These are phyloP conservation scores for Antheraea yamamai DNA, from an alignment of 2,888 invertebrate species.

Conservation along the genomic window DNA sequence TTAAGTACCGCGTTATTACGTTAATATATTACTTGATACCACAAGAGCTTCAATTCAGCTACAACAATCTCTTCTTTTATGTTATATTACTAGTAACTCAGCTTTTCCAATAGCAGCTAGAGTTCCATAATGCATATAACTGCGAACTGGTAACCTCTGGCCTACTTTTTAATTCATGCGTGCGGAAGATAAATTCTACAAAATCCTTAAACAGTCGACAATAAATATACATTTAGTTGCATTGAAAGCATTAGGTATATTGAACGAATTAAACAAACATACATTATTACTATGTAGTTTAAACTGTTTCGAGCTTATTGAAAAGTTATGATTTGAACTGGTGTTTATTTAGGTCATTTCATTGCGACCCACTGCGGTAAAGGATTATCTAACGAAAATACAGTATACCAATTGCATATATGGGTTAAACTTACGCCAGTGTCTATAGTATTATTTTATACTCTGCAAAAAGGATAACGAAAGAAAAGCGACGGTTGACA, in stretches of 20 bases:
- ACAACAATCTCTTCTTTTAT: not conserved
- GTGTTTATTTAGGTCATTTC: conserved; percentile 57
- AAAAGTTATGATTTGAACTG: conserved; percentile 32
- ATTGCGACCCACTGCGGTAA: conserved; percentile 28
- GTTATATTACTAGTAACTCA: not conserved
- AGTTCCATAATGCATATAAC: not conserved
- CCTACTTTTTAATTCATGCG: not conserved
- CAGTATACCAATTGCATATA: not conserved
- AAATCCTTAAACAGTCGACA: not conserved
- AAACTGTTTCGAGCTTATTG: conserved; percentile 12
- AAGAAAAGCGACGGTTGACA: not conserved
- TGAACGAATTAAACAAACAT: not conserved
- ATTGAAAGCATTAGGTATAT: not conserved
- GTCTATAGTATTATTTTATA: not conserved
- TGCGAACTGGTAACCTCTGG: not conserved
- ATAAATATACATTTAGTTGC: not conserved
- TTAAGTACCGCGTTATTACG: too few relatives aligned
- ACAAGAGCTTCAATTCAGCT: too few relatives aligned
- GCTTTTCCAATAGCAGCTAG: not conserved
- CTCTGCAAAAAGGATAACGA: not conserved
- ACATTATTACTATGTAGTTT: not conserved
- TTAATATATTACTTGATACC: too few relatives aligned
- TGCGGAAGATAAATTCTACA: not conserved
- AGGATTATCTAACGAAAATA: conserved; percentile 43
- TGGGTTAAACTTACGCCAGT: not conserved